A percentile compares a stretch with the other conserved stretches of the same genome.
Conservation (phyloP, 2,888 invertebrate species). For the Chrysodeixis includens region DNA sequence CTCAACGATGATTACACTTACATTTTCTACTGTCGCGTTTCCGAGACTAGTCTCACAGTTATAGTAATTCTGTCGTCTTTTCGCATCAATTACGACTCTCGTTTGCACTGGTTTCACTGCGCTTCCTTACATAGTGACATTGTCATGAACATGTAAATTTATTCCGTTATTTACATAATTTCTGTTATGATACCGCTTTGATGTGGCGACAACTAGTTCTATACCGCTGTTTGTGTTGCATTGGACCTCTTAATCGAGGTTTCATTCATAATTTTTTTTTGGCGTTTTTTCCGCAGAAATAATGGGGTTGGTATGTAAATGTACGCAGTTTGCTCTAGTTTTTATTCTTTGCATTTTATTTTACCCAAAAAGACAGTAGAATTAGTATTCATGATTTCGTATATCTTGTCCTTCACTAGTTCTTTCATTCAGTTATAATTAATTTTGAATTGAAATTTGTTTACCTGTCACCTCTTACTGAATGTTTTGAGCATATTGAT, state of each 20-base stretch:
- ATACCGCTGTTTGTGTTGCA: conserved; percentile 19
- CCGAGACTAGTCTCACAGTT: no score
- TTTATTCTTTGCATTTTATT: not conserved
- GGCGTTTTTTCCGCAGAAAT: conserved; percentile 13
- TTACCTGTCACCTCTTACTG: no score
- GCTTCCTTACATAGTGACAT: not conserved
- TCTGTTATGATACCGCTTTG: conserved; percentile 36
- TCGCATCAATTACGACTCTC: not conserved
- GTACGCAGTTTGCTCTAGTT: not conserved
- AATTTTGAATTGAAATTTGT: no score
- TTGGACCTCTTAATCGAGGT: conserved; percentile 34
- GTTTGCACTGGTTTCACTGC: conserved; percentile 28
- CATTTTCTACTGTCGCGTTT: no score
- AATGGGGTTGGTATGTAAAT: not conserved
- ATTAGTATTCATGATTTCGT: no score
- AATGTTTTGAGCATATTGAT: no score
- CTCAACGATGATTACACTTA: no score
- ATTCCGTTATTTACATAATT: conserved; percentile 37
- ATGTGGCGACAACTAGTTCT: conserved; percentile 35
- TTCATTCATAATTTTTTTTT: conserved; percentile 21
- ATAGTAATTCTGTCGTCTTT: no score
- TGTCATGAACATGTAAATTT: conserved; percentile 35
- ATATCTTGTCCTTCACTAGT: no score
- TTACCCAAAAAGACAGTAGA: no score
- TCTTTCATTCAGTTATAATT: no score